Conservation (phyloP, 1,140 invertebrate genomes). For the Pseudomyrmex flavicornis region DNA sequence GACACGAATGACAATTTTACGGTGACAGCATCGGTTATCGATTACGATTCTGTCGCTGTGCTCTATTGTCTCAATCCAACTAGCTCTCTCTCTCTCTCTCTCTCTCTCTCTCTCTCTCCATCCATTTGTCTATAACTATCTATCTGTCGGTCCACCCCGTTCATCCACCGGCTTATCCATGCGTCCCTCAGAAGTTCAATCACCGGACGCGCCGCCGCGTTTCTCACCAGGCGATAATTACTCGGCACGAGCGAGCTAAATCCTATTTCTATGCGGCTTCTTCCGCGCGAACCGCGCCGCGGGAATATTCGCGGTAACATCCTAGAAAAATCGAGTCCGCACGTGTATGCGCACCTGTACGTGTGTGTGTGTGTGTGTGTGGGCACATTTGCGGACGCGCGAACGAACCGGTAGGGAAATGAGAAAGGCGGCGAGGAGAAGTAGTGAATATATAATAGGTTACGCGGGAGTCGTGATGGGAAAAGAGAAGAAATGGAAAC, state of each 20-base stretch:
- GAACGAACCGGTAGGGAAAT: slow-evolving; percentile 14
- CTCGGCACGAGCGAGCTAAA: slow-evolving; percentile 65
- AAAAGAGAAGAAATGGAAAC: slow-evolving; percentile 18
- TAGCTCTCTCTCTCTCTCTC: slow-evolving; percentile 4
- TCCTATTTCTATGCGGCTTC: slow-evolving; percentile 55
- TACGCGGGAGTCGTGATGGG: background rate
- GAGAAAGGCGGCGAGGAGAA: background rate
- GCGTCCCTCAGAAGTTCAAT: slow-evolving; percentile 7
- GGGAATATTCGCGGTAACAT: slow-evolving; percentile 64
- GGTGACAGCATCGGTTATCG: slow-evolving; percentile 23
- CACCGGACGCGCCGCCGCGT: background rate
- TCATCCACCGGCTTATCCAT: background rate
- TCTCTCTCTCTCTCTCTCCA: background rate
- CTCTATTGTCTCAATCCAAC: slow-evolving; percentile 29
- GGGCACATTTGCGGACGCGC: slow-evolving; percentile 32
- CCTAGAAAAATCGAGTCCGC: slow-evolving; percentile 70
- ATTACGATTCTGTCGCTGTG: background rate
- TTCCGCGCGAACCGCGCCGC: slow-evolving; percentile 10
- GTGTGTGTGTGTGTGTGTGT: slow-evolving; percentile 4
- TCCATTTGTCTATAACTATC: background rate
- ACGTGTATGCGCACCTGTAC: slow-evolving; percentile 27
- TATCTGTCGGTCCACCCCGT: background rate
- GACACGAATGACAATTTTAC: slow-evolving; percentile 28
- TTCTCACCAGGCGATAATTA: slow-evolving; percentile 75
- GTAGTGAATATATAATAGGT: too few species aligned